phyloP scores from a whole-genome alignment of 2,113 vertebrate species.

The Psammodynastes pulverulentus region DNA sequence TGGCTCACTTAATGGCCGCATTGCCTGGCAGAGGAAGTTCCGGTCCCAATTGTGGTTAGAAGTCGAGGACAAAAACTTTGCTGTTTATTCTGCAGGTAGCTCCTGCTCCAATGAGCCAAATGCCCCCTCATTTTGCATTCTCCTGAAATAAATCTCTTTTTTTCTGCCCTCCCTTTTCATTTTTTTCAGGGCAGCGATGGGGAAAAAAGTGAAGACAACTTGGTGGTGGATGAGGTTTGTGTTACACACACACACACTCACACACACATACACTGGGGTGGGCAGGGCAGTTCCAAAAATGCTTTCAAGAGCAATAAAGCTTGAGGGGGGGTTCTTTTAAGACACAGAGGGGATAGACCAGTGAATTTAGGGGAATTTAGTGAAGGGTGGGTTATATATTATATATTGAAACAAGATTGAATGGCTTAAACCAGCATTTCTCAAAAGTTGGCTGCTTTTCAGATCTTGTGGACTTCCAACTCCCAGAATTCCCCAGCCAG shows the following conservation, averaged over 20 bases:
- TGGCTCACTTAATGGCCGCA: not conserved
- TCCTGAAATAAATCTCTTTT: not conserved
- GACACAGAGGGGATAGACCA: not conserved
- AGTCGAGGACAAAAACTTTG: not conserved
- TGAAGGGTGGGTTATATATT: not conserved
- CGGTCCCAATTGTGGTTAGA: not conserved
- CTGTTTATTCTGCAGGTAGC: not conserved
- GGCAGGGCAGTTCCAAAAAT: not conserved
- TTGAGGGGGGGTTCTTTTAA: accelerated
- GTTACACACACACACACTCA: not conserved
- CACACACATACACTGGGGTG: no score
- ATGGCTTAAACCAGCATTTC: not conserved
- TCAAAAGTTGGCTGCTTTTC: not conserved
- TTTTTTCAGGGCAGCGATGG: conserved; percentile 82
- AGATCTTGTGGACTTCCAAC: not conserved
- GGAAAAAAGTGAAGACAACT: conserved; percentile 90
- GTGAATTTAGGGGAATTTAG: not conserved
- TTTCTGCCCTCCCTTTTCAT: not conserved
- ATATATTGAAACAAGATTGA: not conserved
- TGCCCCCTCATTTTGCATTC: not conserved
- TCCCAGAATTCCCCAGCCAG: not conserved
- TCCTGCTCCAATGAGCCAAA: not conserved
- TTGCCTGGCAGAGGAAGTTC: not conserved
- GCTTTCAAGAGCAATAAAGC: not conserved
- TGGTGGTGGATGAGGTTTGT: conserved; percentile 85